A percentile compares a stretch with the other conserved stretches of the same genome.
These are phyloP conservation scores for Latrodectus geometricus DNA, from an alignment of 1,140 invertebrate species.

Conservation along the genomic window DNA sequence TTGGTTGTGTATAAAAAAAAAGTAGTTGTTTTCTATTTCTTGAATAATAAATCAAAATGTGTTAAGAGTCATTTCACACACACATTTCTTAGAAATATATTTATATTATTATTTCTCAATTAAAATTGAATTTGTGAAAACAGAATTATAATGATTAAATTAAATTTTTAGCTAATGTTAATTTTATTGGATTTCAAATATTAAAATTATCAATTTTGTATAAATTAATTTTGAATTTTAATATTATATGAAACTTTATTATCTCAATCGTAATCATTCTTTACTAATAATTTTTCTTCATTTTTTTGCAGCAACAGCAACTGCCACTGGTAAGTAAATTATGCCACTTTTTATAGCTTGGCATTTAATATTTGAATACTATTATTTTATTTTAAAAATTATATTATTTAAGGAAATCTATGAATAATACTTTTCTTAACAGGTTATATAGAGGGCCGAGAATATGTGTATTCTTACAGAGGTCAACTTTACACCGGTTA, in stretches of 20 bases:
- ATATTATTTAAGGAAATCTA: background rate
- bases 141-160: background rate
- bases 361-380: background rate
- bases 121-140: background rate
- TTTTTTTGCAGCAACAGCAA: constrained; percentile 45
- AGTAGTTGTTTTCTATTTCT: too few species aligned
- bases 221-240: background rate
- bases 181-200: background rate
- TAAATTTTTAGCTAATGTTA: background rate
- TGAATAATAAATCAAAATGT: too few species aligned
- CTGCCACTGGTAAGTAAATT: constrained; percentile 30
- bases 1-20: too few species aligned
- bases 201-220: background rate
- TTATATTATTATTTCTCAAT: too few species aligned
- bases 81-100: too few species aligned
- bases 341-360: background rate
- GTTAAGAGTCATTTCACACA: too few species aligned
- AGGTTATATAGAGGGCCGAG: constrained; percentile 41
- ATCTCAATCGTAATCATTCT: background rate
- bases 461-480: constrained; percentile 38
- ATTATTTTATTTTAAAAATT: background rate
- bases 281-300: background rate
- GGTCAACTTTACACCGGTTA: constrained; percentile 26
- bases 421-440: background rate
- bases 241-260: background rate